Conservation (phyloP, 2,888 invertebrate species). For the Tinea trinotella region DNA sequence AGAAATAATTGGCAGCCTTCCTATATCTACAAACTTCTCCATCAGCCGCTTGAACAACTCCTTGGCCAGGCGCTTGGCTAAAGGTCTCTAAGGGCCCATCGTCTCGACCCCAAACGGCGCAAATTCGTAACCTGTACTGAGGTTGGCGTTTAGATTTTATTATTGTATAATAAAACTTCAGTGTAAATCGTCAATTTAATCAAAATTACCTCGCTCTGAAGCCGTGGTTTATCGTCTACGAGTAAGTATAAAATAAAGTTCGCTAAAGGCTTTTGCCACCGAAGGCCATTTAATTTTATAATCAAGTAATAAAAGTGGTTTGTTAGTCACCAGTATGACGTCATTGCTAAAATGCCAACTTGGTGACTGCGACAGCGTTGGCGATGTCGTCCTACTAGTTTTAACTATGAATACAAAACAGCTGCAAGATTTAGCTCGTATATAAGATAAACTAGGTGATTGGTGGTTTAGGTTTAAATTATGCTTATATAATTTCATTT, state of each 20-base stretch:
- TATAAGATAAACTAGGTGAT: neutral
- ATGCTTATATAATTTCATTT: neutral
- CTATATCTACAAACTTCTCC: too few relatives aligned
- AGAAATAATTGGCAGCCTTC: too few relatives aligned
- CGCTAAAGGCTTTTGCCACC: neutral
- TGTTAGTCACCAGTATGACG: conserved; percentile 50
- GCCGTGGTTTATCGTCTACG: neutral
- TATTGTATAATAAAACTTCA: too few relatives aligned
- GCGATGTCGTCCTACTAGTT: conserved; percentile 4
- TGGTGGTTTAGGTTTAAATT: too few relatives aligned
- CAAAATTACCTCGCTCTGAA: too few relatives aligned
- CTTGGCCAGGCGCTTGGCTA: too few relatives aligned
- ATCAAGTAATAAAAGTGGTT: conserved; percentile 23
- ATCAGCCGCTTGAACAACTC: too few relatives aligned
- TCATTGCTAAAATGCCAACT: conserved; percentile 50
- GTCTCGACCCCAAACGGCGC: too few relatives aligned
- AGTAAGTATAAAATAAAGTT: neutral
- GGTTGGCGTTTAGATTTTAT: too few relatives aligned
- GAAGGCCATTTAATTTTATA: conserved; percentile 4
- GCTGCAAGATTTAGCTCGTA: neutral
- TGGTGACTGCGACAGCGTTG: conserved; percentile 9
- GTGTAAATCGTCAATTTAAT: too few relatives aligned
- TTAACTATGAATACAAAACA: neutral
- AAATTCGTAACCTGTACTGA: too few relatives aligned
- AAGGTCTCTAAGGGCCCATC: too few relatives aligned